Evolutionary conservation across 2,113 vertebrate genomes (phyloP).

Genomic region (Solea solea): DNA sequence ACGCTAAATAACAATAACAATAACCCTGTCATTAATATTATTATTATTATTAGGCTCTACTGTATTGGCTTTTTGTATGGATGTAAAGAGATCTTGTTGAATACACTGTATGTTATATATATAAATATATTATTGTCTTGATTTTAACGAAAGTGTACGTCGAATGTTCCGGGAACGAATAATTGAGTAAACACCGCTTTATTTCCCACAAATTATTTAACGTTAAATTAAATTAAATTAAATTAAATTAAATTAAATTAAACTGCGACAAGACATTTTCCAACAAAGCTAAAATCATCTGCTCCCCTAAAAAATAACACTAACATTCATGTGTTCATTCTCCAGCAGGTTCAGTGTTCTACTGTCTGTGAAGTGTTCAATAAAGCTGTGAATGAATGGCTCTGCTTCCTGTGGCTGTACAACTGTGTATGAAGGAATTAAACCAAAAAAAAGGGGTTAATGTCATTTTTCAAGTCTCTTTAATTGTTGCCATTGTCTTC

Average conservation of each 20-base stretch:
- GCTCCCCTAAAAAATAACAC: not conserved
- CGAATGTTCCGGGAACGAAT: constrained; percentile 8
- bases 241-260: not conserved
- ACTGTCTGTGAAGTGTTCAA: constrained; percentile 48
- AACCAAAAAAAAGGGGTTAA: not conserved
- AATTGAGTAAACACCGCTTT: not conserved
- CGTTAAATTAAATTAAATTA: not conserved
- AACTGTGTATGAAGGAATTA: not conserved
- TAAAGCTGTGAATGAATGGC: constrained; percentile 61
- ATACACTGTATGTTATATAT: constrained; percentile 63
- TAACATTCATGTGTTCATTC: constrained; percentile 21
- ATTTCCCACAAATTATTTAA: constrained; percentile 8
- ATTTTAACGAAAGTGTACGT: constrained; percentile 62
- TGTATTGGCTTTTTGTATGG: constrained; percentile 58
- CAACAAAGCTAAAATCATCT: not conserved
- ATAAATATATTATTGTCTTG: constrained; percentile 43
- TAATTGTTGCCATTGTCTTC: constrained; percentile 1
- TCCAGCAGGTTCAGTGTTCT: constrained; percentile 31
- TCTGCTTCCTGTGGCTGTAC: constrained; percentile 19
- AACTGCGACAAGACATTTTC: not conserved
- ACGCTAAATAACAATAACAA: not conserved
- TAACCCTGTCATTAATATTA: constrained; percentile 26
- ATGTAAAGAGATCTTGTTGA: constrained; percentile 55
- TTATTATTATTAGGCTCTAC: constrained; percentile 45
- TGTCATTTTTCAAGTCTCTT: not conserved